Evolutionary conservation across 2,888 invertebrate species (phyloP), one percentile per base, ranked within the genome.

Genomic region (Selenia dentaria): DNA sequence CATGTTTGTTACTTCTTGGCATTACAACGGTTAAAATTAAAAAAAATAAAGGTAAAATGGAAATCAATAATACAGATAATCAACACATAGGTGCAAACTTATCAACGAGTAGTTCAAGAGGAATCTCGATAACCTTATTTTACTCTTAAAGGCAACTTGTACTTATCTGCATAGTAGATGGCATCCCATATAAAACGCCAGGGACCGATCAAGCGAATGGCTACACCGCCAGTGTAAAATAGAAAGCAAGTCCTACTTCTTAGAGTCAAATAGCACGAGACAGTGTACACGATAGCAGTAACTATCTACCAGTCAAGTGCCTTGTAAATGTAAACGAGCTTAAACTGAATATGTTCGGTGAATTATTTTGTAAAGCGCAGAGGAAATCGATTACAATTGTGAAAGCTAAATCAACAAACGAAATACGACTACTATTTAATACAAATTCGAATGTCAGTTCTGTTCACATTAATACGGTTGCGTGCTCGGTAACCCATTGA

Each of bases 231-330:
- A 33, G 54, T 52, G 54, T 55, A 54, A 59, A 59, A 59, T 67
- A 67, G 69, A 71, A 70, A 71, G 68, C 60, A 44, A 57, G 55
- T 49, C 63, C 62, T 54, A 64, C 57, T 68, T 64, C 56, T 59
- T 47, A 54, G 50, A 58, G 52, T 38, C 45, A 56, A 59, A 55
- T 51, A 58, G 48, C 50, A 54, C 55, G 46, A 49, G 59, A 57
- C 57, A 51, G 43, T 38, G 51, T 53, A 65, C 55, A 62, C 42
- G 60, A 64, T 62, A 64, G 55, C 54, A 50, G 42, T 56, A 51
- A 54, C 59, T 56, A 59, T 62, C 61, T 53, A 60, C 63, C 57
- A 64, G 60, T 64, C 62, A 56, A 60, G 51, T 57, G 55, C 40
- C 58, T 53, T 54, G 58, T 54, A 53, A 60, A 59, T 54, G 56